Base-by-base conservation (phyloP, 2,113 vertebrate genomes). In the Corythornis cristatus region DNA sequence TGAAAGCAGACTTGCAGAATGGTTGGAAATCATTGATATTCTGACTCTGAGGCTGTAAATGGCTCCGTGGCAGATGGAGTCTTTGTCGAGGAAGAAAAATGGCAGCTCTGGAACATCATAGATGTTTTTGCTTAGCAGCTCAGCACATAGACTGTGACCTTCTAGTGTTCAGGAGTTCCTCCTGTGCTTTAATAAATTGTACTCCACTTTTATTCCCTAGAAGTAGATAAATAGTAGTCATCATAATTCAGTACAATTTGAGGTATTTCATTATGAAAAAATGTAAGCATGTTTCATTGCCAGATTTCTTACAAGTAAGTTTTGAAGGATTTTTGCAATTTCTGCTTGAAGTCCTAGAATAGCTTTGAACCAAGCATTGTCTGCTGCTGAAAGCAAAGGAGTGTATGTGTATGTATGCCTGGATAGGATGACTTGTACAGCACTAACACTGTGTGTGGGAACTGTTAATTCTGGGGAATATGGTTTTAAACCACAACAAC, bases 61-160 rank as follows among this genome's bases (percentile, higher is more conserved):
- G 99, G 98, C 98, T 98, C 95, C 75, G 98, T 99, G 98, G 98
- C 99, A 99, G 98, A 99, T 99, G 98, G 99, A 98, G 98, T 98
- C 98, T 99, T 99, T 99, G 98, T 99, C 98, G 98, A 97, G 97
- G 97, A 99, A 99, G 99, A 99, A 98, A 99, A 99, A 99, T 99
- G 98, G 98, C 98, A 99, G 98, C 97, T 98, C 96, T 95, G 98
- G 97, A 98, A 93, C 97, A 97, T 97, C 97, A 85, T 96, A 96
- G 97, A 97, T 97, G 97, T 97, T 98, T 97, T 97, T 97, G 93
- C 97, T 96, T 70, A 97, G 98, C 97, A 97, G 97, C 97, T 97
- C 90, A 92, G 97, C 97, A 91, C 93, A 97, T 95, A 95, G 97
- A 86, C 97, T 96, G 96, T 99, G 98, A 99, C 98, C 98, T 99